Evolutionary conservation across 2,113 vertebrate genomes (phyloP).

Genomic region (Sinosuthora webbiana): DNA sequence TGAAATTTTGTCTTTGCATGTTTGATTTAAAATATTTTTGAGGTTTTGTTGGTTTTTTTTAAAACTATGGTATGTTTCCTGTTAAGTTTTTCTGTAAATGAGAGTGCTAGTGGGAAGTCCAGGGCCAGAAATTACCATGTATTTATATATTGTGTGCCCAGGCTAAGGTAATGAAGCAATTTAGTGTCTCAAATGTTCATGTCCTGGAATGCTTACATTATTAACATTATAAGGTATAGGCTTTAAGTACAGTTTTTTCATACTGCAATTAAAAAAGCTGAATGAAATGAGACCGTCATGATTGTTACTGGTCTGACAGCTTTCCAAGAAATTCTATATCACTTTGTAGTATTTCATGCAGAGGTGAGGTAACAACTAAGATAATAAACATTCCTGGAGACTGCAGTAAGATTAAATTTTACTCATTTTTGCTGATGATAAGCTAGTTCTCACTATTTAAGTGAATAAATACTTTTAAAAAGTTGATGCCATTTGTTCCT

Average conservation of each 20-base stretch:
- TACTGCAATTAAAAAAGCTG: neutral
- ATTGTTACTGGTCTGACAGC: neutral
- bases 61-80: neutral
- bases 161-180: neutral
- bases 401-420: neutral
- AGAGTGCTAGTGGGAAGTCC: neutral
- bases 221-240: neutral
- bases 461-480: neutral
- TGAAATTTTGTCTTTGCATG: neutral
- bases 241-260: neutral
- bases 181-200: neutral
- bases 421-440: neutral
- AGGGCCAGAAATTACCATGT: neutral
- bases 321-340: neutral
- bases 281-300: neutral
- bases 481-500: neutral
- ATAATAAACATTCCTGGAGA: neutral
- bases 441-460: neutral
- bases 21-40: neutral
- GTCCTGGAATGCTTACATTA: neutral
- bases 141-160: neutral
- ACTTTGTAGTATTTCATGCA: neutral
- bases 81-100: neutral
- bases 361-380: neutral
- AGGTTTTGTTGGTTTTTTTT: too few species aligned